These are phyloP conservation scores for Eupithecia tripunctaria DNA, from an alignment of 2,888 invertebrate species.

Conservation along the genomic window DNA sequence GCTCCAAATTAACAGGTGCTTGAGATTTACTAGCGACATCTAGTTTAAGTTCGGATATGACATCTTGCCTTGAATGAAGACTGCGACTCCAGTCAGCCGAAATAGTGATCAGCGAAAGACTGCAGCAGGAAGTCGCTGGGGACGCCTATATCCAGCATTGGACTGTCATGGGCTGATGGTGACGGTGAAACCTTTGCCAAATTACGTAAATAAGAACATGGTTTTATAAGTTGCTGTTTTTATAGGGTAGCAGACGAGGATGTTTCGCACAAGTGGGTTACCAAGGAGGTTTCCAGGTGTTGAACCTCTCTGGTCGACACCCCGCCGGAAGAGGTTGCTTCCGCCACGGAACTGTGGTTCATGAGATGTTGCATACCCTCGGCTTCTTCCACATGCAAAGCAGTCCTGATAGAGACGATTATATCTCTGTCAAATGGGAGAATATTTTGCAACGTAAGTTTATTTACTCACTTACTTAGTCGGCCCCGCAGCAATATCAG, in stretches of 20 bases:
- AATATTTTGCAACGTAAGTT: slow-evolving; percentile 86
- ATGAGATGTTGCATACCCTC: slow-evolving; percentile 91
- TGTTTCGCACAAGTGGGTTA: slow-evolving; percentile 82
- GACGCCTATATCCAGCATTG: background rate
- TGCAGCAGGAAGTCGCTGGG: background rate
- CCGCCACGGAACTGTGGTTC: slow-evolving; percentile 88
- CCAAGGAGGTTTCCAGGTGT: slow-evolving; percentile 79
- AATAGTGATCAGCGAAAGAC: background rate
- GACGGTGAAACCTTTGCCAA: background rate
- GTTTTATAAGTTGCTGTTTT: background rate
- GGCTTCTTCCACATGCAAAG: slow-evolving; percentile 95
- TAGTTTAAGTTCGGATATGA: background rate
- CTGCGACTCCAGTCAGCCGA: background rate
- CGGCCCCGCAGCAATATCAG: too few relatives aligned
- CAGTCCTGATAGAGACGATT: slow-evolving; percentile 90
- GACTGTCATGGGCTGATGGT: background rate
- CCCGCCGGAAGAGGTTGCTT: slow-evolving; percentile 85
- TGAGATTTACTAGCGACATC: background rate
- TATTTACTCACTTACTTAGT: too few relatives aligned
- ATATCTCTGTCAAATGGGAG: slow-evolving; percentile 88
- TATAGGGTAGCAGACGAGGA: slow-evolving; percentile 73
- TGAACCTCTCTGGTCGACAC: slow-evolving; percentile 84
- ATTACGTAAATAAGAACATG: background rate
- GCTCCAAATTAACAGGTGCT: background rate
- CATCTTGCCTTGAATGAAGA: background rate